These are phyloP conservation scores for Antheraea assamensis DNA, from an alignment of 2,888 invertebrate genomes.

Conservation along the genomic window DNA sequence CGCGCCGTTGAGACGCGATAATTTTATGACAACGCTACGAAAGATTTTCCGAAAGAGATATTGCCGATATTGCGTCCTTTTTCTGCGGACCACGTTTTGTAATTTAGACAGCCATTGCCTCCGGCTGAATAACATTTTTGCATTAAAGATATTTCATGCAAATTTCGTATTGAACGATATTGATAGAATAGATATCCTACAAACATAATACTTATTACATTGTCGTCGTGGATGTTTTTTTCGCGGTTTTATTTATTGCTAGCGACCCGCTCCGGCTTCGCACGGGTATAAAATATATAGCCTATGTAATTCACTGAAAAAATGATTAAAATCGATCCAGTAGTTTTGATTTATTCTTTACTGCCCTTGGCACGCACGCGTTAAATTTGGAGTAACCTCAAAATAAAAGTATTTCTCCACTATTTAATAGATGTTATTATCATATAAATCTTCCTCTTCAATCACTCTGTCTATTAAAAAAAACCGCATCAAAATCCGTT, in stretches of 20 bases:
- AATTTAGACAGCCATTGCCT: slow-evolving; percentile 58
- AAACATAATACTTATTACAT: neutral
- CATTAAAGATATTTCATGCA: slow-evolving; percentile 56
- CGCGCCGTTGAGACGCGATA: slow-evolving; percentile 64
- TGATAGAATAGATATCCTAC: slow-evolving; percentile 44
- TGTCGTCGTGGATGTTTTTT: neutral
- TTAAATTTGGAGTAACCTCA: too few relatives aligned
- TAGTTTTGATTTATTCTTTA: too few relatives aligned
- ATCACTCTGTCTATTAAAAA: too few relatives aligned
- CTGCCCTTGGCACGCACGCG: too few relatives aligned
- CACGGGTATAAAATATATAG: too few relatives aligned
- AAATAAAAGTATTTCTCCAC: too few relatives aligned
- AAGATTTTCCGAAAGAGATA: slow-evolving; percentile 60
- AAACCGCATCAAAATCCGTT: too few relatives aligned
- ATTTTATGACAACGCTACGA: slow-evolving; percentile 68
- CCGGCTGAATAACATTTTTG: slow-evolving; percentile 53
- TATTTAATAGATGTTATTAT: too few relatives aligned
- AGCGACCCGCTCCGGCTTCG: too few relatives aligned
- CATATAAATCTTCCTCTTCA: too few relatives aligned
- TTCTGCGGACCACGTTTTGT: slow-evolving; percentile 57
- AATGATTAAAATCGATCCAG: too few relatives aligned
- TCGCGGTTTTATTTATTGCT: neutral
- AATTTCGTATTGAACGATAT: slow-evolving; percentile 50
- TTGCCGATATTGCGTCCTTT: slow-evolving; percentile 60
- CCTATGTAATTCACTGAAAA: too few relatives aligned